A percentile compares a stretch with the other conserved stretches of the same genome.
Conservation (phyloP, 1,140 invertebrate species). For the Dendroctonus valens region DNA sequence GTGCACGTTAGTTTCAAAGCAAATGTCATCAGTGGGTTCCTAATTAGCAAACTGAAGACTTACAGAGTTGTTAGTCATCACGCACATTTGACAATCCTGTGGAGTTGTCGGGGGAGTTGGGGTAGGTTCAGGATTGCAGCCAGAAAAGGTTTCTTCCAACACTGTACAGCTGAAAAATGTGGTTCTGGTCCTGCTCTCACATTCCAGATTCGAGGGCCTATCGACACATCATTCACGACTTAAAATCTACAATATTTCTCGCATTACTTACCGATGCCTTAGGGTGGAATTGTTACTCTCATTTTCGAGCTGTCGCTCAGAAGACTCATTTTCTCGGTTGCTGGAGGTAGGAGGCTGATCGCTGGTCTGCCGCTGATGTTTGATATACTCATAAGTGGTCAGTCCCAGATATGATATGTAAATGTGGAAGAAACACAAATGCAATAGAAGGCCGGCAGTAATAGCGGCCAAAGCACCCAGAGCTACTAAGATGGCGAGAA, state of each 20-base stretch:
- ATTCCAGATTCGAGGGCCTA: constrained; percentile 48
- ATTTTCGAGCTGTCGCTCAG: constrained; percentile 1
- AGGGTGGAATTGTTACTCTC: constrained; percentile 28
- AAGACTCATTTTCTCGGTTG: background rate
- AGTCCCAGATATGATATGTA: constrained; percentile 82
- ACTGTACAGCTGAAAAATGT: constrained; percentile 50
- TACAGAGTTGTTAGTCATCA: constrained; percentile 41
- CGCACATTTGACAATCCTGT: constrained; percentile 49
- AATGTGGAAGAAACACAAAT: constrained; percentile 87
- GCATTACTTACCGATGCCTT: constrained; percentile 21
- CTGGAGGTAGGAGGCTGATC: constrained; percentile 7
- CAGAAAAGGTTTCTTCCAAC: constrained; percentile 47
- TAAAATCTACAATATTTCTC: background rate
- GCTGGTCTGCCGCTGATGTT: constrained; percentile 56
- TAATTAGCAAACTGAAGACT: constrained; percentile 1
- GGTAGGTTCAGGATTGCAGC: constrained; percentile 42
- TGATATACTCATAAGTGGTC: constrained; percentile 88
- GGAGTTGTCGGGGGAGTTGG: constrained; percentile 49
- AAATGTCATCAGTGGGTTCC: too few relatives aligned
- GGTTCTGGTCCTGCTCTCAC: constrained; percentile 45
- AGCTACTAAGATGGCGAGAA: constrained; percentile 63
- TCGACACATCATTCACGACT: background rate
- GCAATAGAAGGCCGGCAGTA: constrained; percentile 75
- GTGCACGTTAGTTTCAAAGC: too few relatives aligned
- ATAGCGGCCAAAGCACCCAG: constrained; percentile 70